phyloP scores from a whole-genome alignment of 1,140 invertebrate species.

The Philopotamus ludificatus region DNA sequence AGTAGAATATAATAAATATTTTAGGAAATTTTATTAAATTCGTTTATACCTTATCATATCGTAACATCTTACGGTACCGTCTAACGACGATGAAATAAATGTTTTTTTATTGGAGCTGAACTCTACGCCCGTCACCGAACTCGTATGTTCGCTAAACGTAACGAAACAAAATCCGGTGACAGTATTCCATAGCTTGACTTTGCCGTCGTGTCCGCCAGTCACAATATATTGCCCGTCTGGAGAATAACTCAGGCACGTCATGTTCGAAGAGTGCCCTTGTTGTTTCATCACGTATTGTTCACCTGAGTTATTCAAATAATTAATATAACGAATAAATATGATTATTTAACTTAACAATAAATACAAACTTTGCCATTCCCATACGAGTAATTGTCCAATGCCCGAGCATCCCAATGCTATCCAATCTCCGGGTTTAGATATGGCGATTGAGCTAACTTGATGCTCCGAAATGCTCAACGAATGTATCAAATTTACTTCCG shows the following conservation, averaged over 20 bases:
- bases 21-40: not conserved
- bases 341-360: slow-evolving; percentile 16
- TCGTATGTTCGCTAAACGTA: slow-evolving; percentile 89
- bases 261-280: slow-evolving; percentile 89
- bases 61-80: slow-evolving; percentile 94
- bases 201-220: slow-evolving; percentile 93
- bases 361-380: slow-evolving; percentile 93
- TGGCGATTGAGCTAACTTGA: slow-evolving; percentile 72
- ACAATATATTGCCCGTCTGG: slow-evolving; percentile 87
- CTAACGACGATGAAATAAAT: slow-evolving; percentile 84
- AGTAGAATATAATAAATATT: not conserved
- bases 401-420: slow-evolving; percentile 84
- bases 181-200: slow-evolving; percentile 95
- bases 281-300: slow-evolving; percentile 98
- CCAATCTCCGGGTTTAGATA: slow-evolving; percentile 93
- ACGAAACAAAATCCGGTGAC: slow-evolving; percentile 90
- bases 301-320: slow-evolving; percentile 46
- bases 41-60: slow-evolving; percentile 82
- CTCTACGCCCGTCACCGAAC: slow-evolving; percentile 73
- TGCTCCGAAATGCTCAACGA: slow-evolving; percentile 84
- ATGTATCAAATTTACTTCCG: slow-evolving; percentile 89
- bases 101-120: slow-evolving; percentile 93
- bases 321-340: slow-evolving; percentile 11
- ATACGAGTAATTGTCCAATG: slow-evolving; percentile 89
- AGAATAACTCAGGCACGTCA: slow-evolving; percentile 86